Base-by-base conservation (phyloP, 2,113 vertebrate species). In the Aldabrachelys gigantea region DNA sequence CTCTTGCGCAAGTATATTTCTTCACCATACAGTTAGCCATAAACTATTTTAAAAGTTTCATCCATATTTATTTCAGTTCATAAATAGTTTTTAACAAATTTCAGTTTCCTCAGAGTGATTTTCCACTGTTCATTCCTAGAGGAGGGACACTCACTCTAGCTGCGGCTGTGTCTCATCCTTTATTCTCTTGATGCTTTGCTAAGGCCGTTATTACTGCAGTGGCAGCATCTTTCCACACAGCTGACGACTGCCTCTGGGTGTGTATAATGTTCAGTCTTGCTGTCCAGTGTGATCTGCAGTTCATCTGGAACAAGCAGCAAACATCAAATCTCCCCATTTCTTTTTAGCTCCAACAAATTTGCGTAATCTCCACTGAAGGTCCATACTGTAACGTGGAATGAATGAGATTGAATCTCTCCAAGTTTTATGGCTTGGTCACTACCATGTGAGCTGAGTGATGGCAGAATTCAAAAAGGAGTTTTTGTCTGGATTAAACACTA, bases 51-150 rank as follows among this genome's bases (percentile, higher is more conserved):
- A 89, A 88, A 82, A 56, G 92, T 0, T 85, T 89, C 69, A 81
- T 95, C 91, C 2, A 0, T 88, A 80, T 87, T 92, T 94, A 62
- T 50, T 92, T 19, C 82, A 44, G 92, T 96, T 94, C 59, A 92
- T 89, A 94, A 94, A 95, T 85, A 84, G 91, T 84, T 69, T 87
- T 82, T 76, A 53, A 91, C 57, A 72, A 95, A 92, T 82, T 47
- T 94, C 84, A 80, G 79, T 80, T 93, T 96, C 90, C 94, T 44
- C 41, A 44, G 82, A 81, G 88, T 79, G 38, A 80, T 89, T 96
- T 95, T 90, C 93, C 85, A n/a, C 0, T 75, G 82, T 92, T 93
- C 86, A 22, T 87, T 95, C 5, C 53, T 92, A 80, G 22, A 87
- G 44, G 56, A 88, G 78, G 54, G 69, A 88, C 17, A 38, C 47